Conservation (phyloP, 30 jellyfish, hydroid and myxozoan species). For the Euphysa ruthae region DNA sequence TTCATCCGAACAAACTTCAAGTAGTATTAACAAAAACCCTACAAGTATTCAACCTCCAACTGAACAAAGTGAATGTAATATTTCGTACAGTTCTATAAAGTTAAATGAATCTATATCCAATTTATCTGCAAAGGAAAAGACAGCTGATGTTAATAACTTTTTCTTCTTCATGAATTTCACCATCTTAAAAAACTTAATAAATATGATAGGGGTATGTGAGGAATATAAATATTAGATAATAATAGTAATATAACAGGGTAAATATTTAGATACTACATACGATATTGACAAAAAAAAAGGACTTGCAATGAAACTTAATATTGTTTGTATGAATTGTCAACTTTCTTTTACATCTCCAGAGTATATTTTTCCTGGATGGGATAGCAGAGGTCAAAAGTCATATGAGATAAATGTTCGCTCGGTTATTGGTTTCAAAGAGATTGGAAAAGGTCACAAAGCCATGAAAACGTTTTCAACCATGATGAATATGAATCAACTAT, state of each 20-base stretch:
- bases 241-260: too few relatives aligned
- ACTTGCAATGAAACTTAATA: not conserved
- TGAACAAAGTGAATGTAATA: too few relatives aligned
- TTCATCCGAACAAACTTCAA: too few relatives aligned
- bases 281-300: too few relatives aligned
- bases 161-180: not conserved
- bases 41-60: too few relatives aligned
- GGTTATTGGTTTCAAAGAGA: conserved; percentile 33
- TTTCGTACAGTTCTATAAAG: not conserved
- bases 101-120: not conserved
- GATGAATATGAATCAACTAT: conserved; percentile 33
- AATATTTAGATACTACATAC: not conserved
- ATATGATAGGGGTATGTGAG: not conserved
- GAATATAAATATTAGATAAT: too few relatives aligned
- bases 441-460: conserved; percentile 36
- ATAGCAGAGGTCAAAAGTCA: conserved; percentile 12
- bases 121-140: too few relatives aligned
- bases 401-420: conserved; percentile 19
- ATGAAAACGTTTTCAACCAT: conserved; percentile 17
- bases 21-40: too few relatives aligned
- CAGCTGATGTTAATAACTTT: not conserved
- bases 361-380: not conserved
- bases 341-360: not conserved
- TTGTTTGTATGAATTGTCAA: not conserved
- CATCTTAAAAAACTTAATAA: not conserved